phyloP scores from a whole-genome alignment of 2,888 invertebrate genomes.

The Cinara cedri region DNA sequence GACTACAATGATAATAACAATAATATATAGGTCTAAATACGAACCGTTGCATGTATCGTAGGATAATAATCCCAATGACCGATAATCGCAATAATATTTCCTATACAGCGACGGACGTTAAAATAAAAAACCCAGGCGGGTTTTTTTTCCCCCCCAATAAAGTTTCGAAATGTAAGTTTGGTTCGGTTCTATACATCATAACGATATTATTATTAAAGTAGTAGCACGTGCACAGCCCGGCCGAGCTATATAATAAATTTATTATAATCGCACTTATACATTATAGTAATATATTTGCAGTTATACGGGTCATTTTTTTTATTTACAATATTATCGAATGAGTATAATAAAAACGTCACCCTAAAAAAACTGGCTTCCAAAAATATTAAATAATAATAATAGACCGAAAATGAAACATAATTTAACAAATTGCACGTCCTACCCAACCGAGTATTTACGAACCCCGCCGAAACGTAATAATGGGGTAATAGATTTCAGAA shows the following conservation, averaged over 20 bases:
- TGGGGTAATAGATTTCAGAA: too few species aligned
- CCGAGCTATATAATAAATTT: too few species aligned
- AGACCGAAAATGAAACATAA: too few species aligned
- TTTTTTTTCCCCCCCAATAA: neutral
- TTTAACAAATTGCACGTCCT: too few species aligned
- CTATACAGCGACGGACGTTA: neutral
- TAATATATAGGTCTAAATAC: too few species aligned
- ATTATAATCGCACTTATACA: too few species aligned
- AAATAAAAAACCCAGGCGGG: neutral
- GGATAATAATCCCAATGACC: too few species aligned
- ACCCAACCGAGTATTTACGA: too few species aligned
- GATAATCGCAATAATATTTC: neutral
- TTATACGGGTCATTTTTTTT: neutral
- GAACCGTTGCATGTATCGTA: too few species aligned
- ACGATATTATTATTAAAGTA: neutral
- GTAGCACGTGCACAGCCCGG: too few species aligned
- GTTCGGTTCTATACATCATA: neutral
- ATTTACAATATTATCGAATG: constrained; percentile 8
- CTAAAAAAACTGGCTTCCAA: neutral
- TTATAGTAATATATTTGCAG: neutral
- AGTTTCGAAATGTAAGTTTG: neutral
- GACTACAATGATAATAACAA: too few species aligned
- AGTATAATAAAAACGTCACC: constrained; percentile 17
- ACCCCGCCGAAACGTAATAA: too few species aligned
- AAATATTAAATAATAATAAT: neutral